Base-by-base conservation (phyloP, 2,113 vertebrate genomes). In the Corvus moneduloides region DNA sequence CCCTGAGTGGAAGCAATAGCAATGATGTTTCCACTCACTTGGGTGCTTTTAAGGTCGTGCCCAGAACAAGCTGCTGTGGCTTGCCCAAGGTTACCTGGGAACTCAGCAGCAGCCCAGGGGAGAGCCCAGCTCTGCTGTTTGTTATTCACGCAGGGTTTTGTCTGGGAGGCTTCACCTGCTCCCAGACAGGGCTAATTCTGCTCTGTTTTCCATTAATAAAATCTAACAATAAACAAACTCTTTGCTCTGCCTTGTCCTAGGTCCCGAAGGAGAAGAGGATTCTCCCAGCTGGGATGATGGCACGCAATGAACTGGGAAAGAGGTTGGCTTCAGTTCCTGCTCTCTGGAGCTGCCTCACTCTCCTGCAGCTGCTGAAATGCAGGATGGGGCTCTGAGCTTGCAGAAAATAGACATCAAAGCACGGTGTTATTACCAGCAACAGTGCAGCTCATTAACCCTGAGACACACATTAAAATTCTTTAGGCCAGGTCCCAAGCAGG, bases 201-300 rank as follows among this genome's bases (percentile, higher is more conserved):
- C 72, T 69, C 67, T 78, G 46, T 9, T 78, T 73, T 19, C 84
- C 68, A n/a, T 79, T 4, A 32, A 39, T 52, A 44, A 92, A 78
- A 44, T 21, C 22, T 6, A 13, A 10, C 59, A 33, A 30, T 33
- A 18, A 96, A 30, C 54, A 46, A 87, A 18, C 19, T n/a, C 78
- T 84, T 51, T 79, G 55, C 63, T 89, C 69, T 94, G 52, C 89
- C 87, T 28, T 79, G 46, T 80, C 87, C 84, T 22, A 99, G 99
- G 98, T 84, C 28, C 98, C 99, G 9, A 99, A 99, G 96, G 99
- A 99, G 52, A 99, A 98, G 95, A 99, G 99, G 97, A 97, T 98
- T 74, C 95, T 98, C 43, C 92, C 98, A 6, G 98, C 98, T 86
- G 98, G 96, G 84, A 97, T 98, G 6, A 81, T 94, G n/a, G 97